phyloP scores from a whole-genome alignment of 1,140 invertebrate species.

The Ceratina japonica region DNA sequence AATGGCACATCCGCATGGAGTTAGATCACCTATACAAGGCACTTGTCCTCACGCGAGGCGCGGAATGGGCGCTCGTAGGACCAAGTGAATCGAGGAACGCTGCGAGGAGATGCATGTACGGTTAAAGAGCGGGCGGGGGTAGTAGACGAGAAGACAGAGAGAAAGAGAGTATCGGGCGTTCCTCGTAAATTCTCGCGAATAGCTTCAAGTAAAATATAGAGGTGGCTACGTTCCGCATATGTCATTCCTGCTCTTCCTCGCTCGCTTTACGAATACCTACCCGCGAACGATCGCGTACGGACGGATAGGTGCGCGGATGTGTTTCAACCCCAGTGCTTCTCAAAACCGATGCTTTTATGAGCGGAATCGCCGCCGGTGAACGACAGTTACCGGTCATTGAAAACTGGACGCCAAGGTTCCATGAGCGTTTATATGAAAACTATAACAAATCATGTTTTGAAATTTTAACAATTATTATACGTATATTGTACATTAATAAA shows the following conservation, averaged over 20 bases:
- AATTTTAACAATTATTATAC: too few relatives aligned
- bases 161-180: constrained; percentile 52
- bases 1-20: neutral
- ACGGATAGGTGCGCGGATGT: constrained; percentile 32
- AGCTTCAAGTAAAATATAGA: constrained; percentile 70
- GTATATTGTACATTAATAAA: too few relatives aligned
- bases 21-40: neutral
- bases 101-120: constrained; percentile 19
- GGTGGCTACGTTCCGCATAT: constrained; percentile 71
- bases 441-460: too few relatives aligned
- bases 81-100: constrained; percentile 37
- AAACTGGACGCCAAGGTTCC: neutral
- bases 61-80: neutral
- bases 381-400: neutral
- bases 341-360: neutral
- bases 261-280: constrained; percentile 51
- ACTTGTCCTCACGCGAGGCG: neutral
- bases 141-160: constrained; percentile 42
- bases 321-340: constrained; percentile 38
- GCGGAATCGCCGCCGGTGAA: neutral
- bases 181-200: constrained; percentile 71
- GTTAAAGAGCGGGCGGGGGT: constrained; percentile 21
- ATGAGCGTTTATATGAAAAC: too few relatives aligned
- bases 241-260: constrained; percentile 66
- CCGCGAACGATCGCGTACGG: constrained; percentile 49